phyloP scores from a whole-genome alignment of 1,140 invertebrate species.

The Sarcophaga bullata region DNA sequence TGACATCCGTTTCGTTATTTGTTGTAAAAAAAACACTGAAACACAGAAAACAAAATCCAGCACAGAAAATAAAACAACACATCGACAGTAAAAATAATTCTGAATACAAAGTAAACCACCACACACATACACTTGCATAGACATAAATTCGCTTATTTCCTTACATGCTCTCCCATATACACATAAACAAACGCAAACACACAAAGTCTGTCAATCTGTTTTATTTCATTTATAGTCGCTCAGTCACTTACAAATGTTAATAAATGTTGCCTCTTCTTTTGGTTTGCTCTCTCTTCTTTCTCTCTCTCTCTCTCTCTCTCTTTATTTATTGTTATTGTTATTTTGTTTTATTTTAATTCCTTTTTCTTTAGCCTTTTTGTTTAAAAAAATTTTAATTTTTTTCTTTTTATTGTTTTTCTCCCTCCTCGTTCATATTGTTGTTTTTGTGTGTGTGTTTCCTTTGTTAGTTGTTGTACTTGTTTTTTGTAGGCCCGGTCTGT shows the following conservation, averaged over 20 bases:
- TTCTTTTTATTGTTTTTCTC: no score
- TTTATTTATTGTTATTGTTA: neutral
- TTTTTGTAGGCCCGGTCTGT: conserved; percentile 1
- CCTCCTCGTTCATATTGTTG: neutral
- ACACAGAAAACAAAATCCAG: conserved; percentile 2
- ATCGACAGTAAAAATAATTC: neutral
- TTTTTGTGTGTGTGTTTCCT: neutral
- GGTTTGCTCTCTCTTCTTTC: neutral
- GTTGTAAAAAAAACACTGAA: neutral
- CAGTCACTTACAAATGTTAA: conserved; percentile 39
- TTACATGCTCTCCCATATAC: no score
- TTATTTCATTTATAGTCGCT: conserved; percentile 34
- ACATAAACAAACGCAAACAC: neutral
- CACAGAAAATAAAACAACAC: conserved; percentile 8
- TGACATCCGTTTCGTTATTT: conserved; percentile 35
- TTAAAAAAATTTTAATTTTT: neutral
- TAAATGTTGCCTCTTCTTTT: neutral
- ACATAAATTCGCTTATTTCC: no score
- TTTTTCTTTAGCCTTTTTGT: conserved; percentile 6
- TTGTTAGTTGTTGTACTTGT: neutral
- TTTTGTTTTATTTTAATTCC: conserved; percentile 20
- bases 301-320: neutral
- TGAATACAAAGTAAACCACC: neutral
- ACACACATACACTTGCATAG: no score
- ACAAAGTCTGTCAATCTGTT: conserved; percentile 30